Evolutionary conservation across 2,888 invertebrate species (phyloP).

Genomic region (Hydriomena furcata): DNA sequence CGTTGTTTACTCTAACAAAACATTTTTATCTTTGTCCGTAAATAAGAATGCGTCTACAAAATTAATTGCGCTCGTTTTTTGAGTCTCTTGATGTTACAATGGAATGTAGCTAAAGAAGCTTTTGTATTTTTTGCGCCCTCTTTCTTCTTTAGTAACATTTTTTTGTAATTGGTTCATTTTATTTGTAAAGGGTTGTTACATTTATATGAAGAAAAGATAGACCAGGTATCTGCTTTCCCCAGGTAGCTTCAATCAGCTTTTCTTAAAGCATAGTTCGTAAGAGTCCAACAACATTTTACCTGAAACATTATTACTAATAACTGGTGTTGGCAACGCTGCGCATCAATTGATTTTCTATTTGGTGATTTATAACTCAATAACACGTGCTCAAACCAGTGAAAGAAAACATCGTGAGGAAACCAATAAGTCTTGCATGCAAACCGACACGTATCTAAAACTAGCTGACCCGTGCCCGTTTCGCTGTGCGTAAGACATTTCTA

Average conservation of each 20-base stretch:
- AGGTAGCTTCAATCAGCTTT: not conserved
- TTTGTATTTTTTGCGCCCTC: conserved; percentile 28
- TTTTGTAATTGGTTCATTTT: conserved; percentile 23
- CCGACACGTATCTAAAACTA: too few relatives aligned
- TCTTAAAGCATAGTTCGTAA: not conserved
- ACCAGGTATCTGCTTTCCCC: not conserved
- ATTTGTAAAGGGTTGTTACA: conserved; percentile 23
- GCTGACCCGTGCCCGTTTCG: too few relatives aligned
- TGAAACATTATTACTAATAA: too few relatives aligned
- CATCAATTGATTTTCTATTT: too few relatives aligned
- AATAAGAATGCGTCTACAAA: conserved; percentile 45
- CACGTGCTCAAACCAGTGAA: too few relatives aligned
- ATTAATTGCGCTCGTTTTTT: conserved; percentile 49
- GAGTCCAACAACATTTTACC: not conserved
- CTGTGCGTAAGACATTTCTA: too few relatives aligned
- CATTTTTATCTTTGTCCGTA: conserved; percentile 42
- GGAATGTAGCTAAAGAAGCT: conserved; percentile 35
- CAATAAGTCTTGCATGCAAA: too few relatives aligned
- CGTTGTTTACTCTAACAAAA: conserved; percentile 65
- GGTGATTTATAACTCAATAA: too few relatives aligned
- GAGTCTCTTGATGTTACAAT: conserved; percentile 38
- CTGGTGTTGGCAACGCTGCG: too few relatives aligned
- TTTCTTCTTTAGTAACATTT: conserved; percentile 21
- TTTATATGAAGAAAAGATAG: conserved; percentile 17
- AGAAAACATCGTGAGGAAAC: too few relatives aligned